Evolutionary conservation across 2,797 vertebrate species (phyloP).

Genomic region (Sebastes ruberrimus): DNA sequence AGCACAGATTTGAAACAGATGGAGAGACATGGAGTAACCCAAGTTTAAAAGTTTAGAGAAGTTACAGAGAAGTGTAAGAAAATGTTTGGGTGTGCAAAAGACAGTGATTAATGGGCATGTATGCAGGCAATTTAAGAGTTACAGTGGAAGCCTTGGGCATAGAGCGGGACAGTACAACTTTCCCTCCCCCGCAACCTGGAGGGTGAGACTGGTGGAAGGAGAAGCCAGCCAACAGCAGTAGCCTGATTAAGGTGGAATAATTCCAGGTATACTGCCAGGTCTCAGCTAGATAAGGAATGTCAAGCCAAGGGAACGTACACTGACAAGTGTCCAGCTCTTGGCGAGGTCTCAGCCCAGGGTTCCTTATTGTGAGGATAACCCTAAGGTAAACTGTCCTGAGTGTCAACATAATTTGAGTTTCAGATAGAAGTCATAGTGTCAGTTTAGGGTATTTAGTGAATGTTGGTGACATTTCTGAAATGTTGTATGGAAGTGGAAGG

Average conservation of each 20-base stretch:
- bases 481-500: background rate
- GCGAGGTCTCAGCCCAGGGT: conserved; percentile 5
- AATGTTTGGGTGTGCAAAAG: background rate
- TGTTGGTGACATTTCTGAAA: background rate
- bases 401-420: background rate
- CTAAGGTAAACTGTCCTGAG: background rate
- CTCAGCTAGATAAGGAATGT: conserved; percentile 21
- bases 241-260: conserved; percentile 47
- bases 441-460: background rate
- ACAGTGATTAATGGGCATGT: conserved; percentile 20
- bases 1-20: background rate
- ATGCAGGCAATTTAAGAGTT: conserved; percentile 2
- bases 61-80: conserved; percentile 1
- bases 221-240: conserved; percentile 33
- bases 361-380: conserved; percentile 28
- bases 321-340: conserved; percentile 25
- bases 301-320: conserved; percentile 35
- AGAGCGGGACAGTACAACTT: conserved; percentile 6
- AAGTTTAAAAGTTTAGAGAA: conserved; percentile 22
- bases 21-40: background rate
- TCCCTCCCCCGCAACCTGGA: conserved; percentile 3
- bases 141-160: conserved; percentile 11
- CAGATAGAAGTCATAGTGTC: background rate
- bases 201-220: conserved; percentile 18
- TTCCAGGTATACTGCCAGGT: conserved; percentile 40